phyloP scores from a whole-genome alignment of 2,797 vertebrate species.

The Salmo trutta region DNA sequence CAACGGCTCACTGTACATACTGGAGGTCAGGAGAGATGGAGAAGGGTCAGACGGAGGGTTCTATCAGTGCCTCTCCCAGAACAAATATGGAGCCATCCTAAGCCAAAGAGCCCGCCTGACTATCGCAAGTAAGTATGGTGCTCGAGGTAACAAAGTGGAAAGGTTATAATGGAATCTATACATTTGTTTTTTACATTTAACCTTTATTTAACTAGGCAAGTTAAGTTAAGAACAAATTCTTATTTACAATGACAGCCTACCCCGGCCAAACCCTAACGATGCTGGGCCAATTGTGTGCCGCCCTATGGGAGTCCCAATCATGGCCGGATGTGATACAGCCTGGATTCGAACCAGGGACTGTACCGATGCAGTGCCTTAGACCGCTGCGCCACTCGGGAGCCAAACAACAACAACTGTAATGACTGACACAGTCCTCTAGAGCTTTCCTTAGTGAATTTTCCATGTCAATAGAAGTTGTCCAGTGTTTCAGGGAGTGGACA shows the following conservation, averaged over 20 bases:
- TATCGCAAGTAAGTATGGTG: slow-evolving; percentile 87
- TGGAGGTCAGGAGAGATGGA: slow-evolving; percentile 79
- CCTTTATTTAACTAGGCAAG: too few relatives aligned
- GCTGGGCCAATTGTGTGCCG: too few relatives aligned
- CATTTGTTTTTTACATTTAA: too few relatives aligned
- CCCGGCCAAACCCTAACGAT: too few relatives aligned
- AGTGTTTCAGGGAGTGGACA: slow-evolving; percentile 33
- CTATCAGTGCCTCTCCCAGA: slow-evolving; percentile 94
- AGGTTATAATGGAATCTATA: neutral
- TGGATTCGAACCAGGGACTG: too few relatives aligned
- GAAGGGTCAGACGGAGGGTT: slow-evolving; percentile 89
- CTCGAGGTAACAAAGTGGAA: neutral
- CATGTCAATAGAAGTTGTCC: slow-evolving; percentile 43
- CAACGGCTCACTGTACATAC: slow-evolving; percentile 91
- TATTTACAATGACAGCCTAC: too few relatives aligned
- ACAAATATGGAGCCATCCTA: slow-evolving; percentile 93
- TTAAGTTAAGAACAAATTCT: too few relatives aligned
- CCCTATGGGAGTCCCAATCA: too few relatives aligned
- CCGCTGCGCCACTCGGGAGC: too few relatives aligned
- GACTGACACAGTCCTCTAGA: slow-evolving; percentile 25
- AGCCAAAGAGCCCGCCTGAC: slow-evolving; percentile 94
- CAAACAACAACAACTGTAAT: slow-evolving; percentile 1
- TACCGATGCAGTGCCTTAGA: too few relatives aligned
- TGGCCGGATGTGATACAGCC: too few relatives aligned
- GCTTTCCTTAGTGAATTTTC: slow-evolving; percentile 21